A percentile compares a stretch with the other conserved stretches of the same genome.
These are phyloP conservation scores for Tauraco hartlaubi DNA, from an alignment of 2,797 vertebrate species.

Conservation along the genomic window DNA sequence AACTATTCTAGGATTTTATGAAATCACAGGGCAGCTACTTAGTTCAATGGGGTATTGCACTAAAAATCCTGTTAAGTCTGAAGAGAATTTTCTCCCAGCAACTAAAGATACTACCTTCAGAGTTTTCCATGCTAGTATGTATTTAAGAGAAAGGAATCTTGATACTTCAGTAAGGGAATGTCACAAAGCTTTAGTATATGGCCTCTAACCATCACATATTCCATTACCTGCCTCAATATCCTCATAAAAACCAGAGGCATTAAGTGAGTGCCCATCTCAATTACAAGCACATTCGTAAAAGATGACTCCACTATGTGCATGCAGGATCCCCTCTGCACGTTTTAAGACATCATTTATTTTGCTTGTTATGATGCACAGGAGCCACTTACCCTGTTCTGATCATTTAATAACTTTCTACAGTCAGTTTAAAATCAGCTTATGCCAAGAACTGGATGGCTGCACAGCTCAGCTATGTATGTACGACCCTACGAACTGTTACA, in stretches of 20 bases:
- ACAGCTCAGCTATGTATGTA: not conserved
- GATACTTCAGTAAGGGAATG: not conserved
- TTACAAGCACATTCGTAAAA: not conserved
- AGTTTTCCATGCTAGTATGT: not conserved
- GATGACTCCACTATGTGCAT: not conserved
- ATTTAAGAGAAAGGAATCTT: not conserved
- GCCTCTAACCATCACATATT: not conserved
- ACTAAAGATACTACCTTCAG: not conserved
- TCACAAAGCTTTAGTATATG: not conserved
- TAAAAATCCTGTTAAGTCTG: not conserved
- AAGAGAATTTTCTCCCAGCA: not conserved
- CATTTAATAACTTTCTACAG: not conserved
- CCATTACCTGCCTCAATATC: not conserved
- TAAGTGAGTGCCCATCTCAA: not conserved
- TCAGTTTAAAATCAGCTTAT: not conserved
- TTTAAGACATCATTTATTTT: not conserved
- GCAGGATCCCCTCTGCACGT: not conserved
- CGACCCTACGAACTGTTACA: not conserved
- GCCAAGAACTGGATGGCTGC: not conserved
- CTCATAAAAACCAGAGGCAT: not conserved
- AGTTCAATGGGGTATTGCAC: rapidly evolving
- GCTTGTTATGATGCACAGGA: not conserved
- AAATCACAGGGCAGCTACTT: not conserved
- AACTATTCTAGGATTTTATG: too few species aligned
- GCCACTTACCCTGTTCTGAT: not conserved